Evolutionary conservation across 2,113 vertebrate genomes (phyloP), one percentile per base, ranked within the genome.

Genomic region (Tinamus guttatus): DNA sequence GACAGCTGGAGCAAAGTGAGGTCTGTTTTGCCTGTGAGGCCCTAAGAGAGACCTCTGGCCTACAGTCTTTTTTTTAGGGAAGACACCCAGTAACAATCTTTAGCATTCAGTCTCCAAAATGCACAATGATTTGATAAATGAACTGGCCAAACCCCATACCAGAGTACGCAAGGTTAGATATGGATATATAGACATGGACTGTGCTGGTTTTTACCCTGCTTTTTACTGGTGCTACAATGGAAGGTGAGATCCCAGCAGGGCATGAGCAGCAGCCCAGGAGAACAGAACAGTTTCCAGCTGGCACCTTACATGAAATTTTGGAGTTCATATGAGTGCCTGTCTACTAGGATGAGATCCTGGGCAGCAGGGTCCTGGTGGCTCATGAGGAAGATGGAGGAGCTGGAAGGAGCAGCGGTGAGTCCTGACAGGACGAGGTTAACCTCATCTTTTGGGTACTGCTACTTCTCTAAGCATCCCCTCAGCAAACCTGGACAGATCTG

Each of bases 81-180:
- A 67, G 32, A 5, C 17, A 24, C 9, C 40, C 36, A 67, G 47
- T 64, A 71, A 12, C 64, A 71, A 12, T 20, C 27, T 49, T 51
- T 51, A 38, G 34, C 49, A 25, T 11, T 13, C 41, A 10, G 20
- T 12, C 27, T 52, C 54, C 78, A n/a, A 30, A 54, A 36, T 8
- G 7, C 2, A 11, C 19, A 7, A 6, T 59, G 5, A 27, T 36
- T 51, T 10, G 60, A 5, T 7, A 25, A 76, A 41, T 0, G 9
- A 14, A 32, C 7, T 30, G 51, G 8, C 11, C 34, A 6, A 83
- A 47, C 9, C 9, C 15, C 13, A 7, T 10, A 30, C 15, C 30
- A 32, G 30, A 41, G 8, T 41, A n/a, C 0, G 0, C 11, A 4
- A 34, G 30, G 38, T 20, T 19, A 13, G 3, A 7, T 38, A 34